phyloP scores from a whole-genome alignment of 2,797 vertebrate genomes.

The Poecilia wingei region DNA sequence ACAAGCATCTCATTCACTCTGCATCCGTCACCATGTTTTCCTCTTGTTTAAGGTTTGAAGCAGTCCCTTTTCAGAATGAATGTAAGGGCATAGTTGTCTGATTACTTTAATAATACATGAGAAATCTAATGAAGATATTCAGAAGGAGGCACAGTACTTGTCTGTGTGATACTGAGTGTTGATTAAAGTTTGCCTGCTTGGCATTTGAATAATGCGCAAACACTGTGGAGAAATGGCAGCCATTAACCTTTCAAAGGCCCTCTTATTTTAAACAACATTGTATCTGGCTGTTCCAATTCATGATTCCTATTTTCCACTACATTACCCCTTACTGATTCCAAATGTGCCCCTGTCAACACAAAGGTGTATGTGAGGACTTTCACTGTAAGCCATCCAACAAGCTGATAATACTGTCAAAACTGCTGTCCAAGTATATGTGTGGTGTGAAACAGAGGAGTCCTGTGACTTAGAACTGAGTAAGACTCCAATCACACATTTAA shows the following conservation, averaged over 20 bases:
- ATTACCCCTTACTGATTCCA: slow-evolving; percentile 49
- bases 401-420: slow-evolving; percentile 12
- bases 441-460: background rate
- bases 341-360: slow-evolving; percentile 23
- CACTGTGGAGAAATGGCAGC: slow-evolving; percentile 77
- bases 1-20: slow-evolving; percentile 23
- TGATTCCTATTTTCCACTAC: slow-evolving; percentile 59
- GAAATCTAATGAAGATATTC: slow-evolving; percentile 81
- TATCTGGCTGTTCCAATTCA: slow-evolving; percentile 47
- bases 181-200: slow-evolving; percentile 84
- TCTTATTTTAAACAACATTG: slow-evolving; percentile 63
- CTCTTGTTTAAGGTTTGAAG: slow-evolving; percentile 72
- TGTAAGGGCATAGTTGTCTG: slow-evolving; percentile 68
- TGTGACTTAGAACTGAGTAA: background rate
- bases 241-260: slow-evolving; percentile 82
- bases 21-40: slow-evolving; percentile 44
- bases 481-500: background rate
- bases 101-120: slow-evolving; percentile 87
- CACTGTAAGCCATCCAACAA: slow-evolving; percentile 9
- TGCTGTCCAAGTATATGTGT: background rate
- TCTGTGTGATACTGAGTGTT: slow-evolving; percentile 67
- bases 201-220: slow-evolving; percentile 87
- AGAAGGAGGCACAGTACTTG: slow-evolving; percentile 68
- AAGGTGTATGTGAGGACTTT: slow-evolving; percentile 22
- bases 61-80: slow-evolving; percentile 64